Base-by-base conservation (phyloP, 2,888 invertebrate species). In the Drosophila kuntzei region DNA sequence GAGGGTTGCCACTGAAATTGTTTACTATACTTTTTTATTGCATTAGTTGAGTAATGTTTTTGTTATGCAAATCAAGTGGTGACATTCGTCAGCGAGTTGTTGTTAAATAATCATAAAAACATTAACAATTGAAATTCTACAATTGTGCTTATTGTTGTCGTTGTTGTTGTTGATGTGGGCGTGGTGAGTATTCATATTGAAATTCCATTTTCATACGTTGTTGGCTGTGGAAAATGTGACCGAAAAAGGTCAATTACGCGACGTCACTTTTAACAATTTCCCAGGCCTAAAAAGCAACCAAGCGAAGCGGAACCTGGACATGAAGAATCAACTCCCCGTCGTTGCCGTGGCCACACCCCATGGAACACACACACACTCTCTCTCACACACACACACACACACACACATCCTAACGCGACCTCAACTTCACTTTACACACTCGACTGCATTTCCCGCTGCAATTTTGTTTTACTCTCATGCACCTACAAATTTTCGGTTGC, bases 201-300 rank as follows among this genome's bases (percentile, higher is more conserved):
- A 75, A 79, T 75, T 53, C 50, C 53, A 66, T 74, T 74, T 70
- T 25, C 32, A 61, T 70, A 46, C 32, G 34, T 54, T 46, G 41
- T 57, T 75, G 59, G 59, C 55, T 58, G 70, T 55, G 62, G 44
- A 66, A 60, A 54, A 54, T 54, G 53, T 69, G 29, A 64, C 74
- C 80, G 49, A 82, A 86, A 83, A 88, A 83, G 83, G 86, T 83
- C 86, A 87, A 86, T 83, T 86, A 65, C 57, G 75, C 86, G 87
- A 86, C 74, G 83, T 70, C 59, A 53, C 47, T 29, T 47, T 57
- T 63, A 39, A 50, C 29, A 46, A 11, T 29, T 72, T 76, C 89
- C 87, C 83, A 88, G 72, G 74, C 71, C 71, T 50, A 44, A 53
- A 41, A 47, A 29, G 20, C 63, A 68, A 6, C 77, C 66, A 53